phyloP scores from a whole-genome alignment of 2,113 vertebrate genomes.

The Ascaphus truei region DNA sequence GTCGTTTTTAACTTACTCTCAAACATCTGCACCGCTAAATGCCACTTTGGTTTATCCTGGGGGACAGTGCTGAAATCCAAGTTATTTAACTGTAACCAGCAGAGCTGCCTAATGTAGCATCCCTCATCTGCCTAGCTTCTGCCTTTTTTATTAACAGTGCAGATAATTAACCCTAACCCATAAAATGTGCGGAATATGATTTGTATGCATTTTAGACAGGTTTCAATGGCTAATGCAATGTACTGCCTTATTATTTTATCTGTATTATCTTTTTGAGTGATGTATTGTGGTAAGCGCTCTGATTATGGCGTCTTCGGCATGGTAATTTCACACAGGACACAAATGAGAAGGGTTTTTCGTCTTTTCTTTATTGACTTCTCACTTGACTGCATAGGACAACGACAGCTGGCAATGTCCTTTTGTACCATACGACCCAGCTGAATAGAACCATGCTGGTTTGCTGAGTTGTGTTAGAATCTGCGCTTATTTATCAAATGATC shows the following conservation, averaged over 20 bases:
- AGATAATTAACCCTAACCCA: slow-evolving; percentile 27
- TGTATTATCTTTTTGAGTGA: background rate
- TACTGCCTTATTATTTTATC: slow-evolving; percentile 1
- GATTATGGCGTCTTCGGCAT: background rate
- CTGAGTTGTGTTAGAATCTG: too few relatives aligned
- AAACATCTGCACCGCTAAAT: background rate
- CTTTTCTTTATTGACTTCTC: too few relatives aligned
- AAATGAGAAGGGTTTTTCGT: background rate
- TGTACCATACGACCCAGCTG: too few relatives aligned
- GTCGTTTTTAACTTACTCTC: too few relatives aligned
- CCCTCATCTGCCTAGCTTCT: background rate
- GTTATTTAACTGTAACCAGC: background rate
- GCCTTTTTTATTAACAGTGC: slow-evolving; percentile 4
- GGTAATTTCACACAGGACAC: background rate
- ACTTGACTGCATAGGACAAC: too few relatives aligned
- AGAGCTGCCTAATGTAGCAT: background rate
- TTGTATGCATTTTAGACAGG: background rate
- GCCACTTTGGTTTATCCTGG: background rate
- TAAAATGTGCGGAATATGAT: background rate
- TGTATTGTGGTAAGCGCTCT: background rate
- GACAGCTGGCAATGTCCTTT: too few relatives aligned
- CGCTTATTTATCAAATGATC: too few relatives aligned
- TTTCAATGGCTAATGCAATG: background rate
- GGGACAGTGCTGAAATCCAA: background rate
- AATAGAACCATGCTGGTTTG: too few relatives aligned